phyloP scores from a whole-genome alignment of 2,888 invertebrate species.

The Agrilus mali region DNA sequence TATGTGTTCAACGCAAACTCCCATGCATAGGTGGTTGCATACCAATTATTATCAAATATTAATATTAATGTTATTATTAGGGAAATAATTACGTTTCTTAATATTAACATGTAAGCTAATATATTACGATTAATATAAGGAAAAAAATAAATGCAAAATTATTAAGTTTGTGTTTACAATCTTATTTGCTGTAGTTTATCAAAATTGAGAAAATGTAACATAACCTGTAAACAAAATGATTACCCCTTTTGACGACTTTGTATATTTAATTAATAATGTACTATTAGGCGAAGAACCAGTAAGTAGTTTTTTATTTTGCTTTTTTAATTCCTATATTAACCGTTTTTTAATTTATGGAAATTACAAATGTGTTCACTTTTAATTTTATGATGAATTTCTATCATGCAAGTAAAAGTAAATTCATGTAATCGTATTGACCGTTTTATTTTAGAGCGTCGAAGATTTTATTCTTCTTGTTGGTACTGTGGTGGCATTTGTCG shows the following conservation, averaged over 20 bases:
- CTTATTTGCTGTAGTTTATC: too few species aligned
- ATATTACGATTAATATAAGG: background rate
- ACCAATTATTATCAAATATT: too few species aligned
- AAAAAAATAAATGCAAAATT: background rate
- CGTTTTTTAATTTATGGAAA: too few species aligned
- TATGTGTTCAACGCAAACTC: too few species aligned
- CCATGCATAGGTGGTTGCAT: too few species aligned
- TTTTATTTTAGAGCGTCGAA: constrained; percentile 41
- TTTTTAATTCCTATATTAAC: constrained; percentile 2
- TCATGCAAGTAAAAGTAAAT: too few species aligned
- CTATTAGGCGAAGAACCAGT: constrained; percentile 49
- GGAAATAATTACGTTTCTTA: too few species aligned
- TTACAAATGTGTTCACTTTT: too few species aligned
- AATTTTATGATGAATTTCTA: too few species aligned
- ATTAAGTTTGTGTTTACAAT: too few species aligned
- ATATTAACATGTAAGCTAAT: background rate
- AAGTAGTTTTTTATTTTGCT: constrained; percentile 21
- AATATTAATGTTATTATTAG: too few species aligned
- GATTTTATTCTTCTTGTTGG: constrained; percentile 48
- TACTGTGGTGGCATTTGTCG: constrained; percentile 48
- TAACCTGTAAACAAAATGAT: constrained; percentile 26
- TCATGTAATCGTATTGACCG: too few species aligned
- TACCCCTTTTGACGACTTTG: constrained; percentile 48
- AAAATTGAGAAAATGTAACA: constrained; percentile 1
- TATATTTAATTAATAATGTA: constrained; percentile 45